phyloP scores from a whole-genome alignment of 2,888 invertebrate species.

The Chymomyza procnemis region DNA sequence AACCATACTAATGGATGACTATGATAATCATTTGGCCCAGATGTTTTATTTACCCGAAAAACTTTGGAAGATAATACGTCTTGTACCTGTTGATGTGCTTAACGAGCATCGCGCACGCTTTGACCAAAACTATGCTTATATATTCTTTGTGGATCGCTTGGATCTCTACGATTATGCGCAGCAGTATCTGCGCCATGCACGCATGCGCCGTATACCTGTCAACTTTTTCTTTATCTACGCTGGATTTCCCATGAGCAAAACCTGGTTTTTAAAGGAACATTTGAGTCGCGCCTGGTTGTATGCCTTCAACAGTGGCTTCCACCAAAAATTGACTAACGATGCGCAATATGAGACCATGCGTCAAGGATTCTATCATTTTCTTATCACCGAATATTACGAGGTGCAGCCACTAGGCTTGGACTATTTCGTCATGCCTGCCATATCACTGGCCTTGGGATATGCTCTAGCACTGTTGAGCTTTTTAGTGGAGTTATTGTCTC shows the following conservation, averaged over 20 bases:
- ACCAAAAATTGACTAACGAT: constrained; percentile 42
- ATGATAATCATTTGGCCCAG: constrained; percentile 31
- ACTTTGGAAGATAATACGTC: constrained; percentile 35
- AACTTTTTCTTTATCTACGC: constrained; percentile 52
- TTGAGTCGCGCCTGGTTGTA: constrained; percentile 47
- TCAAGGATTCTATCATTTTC: constrained; percentile 51
- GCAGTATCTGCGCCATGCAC: constrained; percentile 47
- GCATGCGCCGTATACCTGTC: constrained; percentile 50
- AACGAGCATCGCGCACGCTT: constrained; percentile 40
- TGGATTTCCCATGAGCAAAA: constrained; percentile 57
- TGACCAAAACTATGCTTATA: constrained; percentile 53
- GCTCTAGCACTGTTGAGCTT: constrained; percentile 50
- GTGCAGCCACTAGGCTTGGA: constrained; percentile 47
- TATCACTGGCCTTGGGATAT: constrained; percentile 56
- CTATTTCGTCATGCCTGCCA: constrained; percentile 69
- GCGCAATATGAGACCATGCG: constrained; percentile 56
- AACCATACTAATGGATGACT: constrained; percentile 53
- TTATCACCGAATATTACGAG: constrained; percentile 53
- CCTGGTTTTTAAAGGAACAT: constrained; percentile 50
- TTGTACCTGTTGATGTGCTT: constrained; percentile 38
- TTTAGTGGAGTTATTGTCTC: constrained; percentile 55
- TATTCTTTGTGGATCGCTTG: constrained; percentile 61
- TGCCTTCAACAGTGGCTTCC: constrained; percentile 54
- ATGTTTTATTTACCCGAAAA: constrained; percentile 45
- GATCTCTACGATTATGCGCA: constrained; percentile 53